Percentiles rank a stretch among this genome's conserved stretches.
Evolutionary conservation across 2,888 invertebrate species (phyloP).

Genomic region (Callyntrura sp.): DNA sequence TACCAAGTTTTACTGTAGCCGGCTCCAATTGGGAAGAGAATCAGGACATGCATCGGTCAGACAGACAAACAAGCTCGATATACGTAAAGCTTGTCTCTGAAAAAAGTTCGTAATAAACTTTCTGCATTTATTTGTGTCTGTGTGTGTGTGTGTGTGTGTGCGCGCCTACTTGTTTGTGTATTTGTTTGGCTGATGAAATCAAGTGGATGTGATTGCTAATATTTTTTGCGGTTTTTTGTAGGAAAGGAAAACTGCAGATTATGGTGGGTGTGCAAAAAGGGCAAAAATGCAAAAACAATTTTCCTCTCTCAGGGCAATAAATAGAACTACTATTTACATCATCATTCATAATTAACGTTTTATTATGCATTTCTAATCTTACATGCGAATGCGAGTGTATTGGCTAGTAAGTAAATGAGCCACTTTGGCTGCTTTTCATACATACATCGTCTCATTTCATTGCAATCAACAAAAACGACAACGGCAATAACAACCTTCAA

Average conservation of each 20-base stretch:
- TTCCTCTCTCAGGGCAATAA: neutral
- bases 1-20: too few relatives aligned
- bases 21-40: too few relatives aligned
- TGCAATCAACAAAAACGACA: too few relatives aligned
- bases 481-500: too few relatives aligned
- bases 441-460: too few relatives aligned
- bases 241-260: neutral
- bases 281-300: slow-evolving; percentile 5
- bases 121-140: too few relatives aligned
- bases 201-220: slow-evolving; percentile 47
- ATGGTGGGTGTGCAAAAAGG: neutral
- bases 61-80: neutral
- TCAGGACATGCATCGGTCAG: too few relatives aligned
- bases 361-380: neutral
- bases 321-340: neutral
- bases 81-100: neutral
- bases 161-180: neutral
- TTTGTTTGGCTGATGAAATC: slow-evolving; percentile 64
- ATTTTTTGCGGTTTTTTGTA: neutral
- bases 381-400: neutral
- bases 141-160: too few relatives aligned
- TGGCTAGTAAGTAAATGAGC: too few relatives aligned
- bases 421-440: neutral
- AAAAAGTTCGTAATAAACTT: too few relatives aligned
- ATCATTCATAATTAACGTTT: slow-evolving; percentile 1